A percentile compares a stretch with the other conserved stretches of the same genome.
Evolutionary conservation across 2,888 invertebrate species (phyloP).

Genomic region (Microchrysa polita): DNA sequence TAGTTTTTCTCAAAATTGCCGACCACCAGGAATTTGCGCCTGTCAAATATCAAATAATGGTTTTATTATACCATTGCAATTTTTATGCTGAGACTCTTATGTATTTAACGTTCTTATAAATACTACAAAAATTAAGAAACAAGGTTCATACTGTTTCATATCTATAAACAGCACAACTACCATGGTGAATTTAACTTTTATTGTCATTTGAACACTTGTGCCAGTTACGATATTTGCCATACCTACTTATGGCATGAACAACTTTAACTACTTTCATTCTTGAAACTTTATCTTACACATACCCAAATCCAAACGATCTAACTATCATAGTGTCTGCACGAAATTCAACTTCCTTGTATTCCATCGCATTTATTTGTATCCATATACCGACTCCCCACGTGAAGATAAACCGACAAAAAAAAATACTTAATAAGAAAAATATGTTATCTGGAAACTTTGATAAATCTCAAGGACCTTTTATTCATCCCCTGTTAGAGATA

Average conservation of each 20-base stretch:
- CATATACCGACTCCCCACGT: background rate
- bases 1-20: no score
- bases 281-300: slow-evolving; percentile 13
- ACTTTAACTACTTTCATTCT: slow-evolving; percentile 27
- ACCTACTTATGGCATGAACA: slow-evolving; percentile 24
- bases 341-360: slow-evolving; percentile 11
- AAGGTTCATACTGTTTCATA: no score
- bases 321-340: slow-evolving; percentile 20
- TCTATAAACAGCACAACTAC: no score
- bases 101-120: no score
- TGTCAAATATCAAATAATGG: no score
- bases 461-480: slow-evolving; percentile 47
- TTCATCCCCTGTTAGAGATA: slow-evolving; percentile 47
- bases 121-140: no score
- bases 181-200: background rate
- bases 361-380: background rate
- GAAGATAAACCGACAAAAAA: background rate
- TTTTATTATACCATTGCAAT: background rate
- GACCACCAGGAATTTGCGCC: background rate
- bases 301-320: no score
- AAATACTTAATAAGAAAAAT: slow-evolving; percentile 48
- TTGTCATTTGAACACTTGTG: slow-evolving; percentile 13
- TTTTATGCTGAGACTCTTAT: no score
- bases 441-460: slow-evolving; percentile 49
- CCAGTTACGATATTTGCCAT: slow-evolving; percentile 1